Conservation (phyloP, 2,113 vertebrate species). For the Leptobrachium leishanense region DNA sequence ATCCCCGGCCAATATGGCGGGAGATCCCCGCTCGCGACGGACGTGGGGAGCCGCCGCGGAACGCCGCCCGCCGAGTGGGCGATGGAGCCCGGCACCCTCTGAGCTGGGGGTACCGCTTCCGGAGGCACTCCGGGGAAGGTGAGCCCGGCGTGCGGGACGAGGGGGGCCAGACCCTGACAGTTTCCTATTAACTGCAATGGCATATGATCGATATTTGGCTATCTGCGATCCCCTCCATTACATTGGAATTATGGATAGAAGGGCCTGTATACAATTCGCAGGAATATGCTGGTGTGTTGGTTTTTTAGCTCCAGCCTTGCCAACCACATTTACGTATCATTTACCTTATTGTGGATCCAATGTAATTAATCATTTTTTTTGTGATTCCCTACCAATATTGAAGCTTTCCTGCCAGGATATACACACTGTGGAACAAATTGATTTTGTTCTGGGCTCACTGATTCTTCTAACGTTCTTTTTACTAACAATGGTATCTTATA, state of each 20-base stretch:
- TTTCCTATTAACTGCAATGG: constrained; percentile 20
- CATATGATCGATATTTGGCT: constrained; percentile 26
- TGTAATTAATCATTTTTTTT: constrained; percentile 33
- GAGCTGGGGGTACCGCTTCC: no score
- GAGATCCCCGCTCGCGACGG: no score
- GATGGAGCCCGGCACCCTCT: no score
- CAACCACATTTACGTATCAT: neutral
- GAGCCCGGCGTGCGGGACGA: no score
- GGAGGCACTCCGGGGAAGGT: no score
- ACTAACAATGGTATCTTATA: constrained; percentile 11
- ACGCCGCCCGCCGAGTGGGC: no score
- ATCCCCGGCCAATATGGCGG: no score
- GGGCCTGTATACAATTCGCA: constrained; percentile 2
- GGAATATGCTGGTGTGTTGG: constrained; percentile 4
- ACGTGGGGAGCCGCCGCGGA: no score
- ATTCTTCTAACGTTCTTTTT: constrained; percentile 6
- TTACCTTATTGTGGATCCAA: constrained; percentile 16
- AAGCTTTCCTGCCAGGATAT: constrained; percentile 16
- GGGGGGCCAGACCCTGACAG: no score
- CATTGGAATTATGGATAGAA: constrained; percentile 17
- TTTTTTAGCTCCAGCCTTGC: neutral
- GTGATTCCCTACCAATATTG: constrained; percentile 22
- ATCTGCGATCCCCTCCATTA: constrained; percentile 33
- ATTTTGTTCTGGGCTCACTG: constrained; percentile 8
- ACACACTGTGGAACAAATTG: constrained; percentile 8